phyloP scores from a whole-genome alignment of 1,140 invertebrate genomes.

The Drosophila pandora region DNA sequence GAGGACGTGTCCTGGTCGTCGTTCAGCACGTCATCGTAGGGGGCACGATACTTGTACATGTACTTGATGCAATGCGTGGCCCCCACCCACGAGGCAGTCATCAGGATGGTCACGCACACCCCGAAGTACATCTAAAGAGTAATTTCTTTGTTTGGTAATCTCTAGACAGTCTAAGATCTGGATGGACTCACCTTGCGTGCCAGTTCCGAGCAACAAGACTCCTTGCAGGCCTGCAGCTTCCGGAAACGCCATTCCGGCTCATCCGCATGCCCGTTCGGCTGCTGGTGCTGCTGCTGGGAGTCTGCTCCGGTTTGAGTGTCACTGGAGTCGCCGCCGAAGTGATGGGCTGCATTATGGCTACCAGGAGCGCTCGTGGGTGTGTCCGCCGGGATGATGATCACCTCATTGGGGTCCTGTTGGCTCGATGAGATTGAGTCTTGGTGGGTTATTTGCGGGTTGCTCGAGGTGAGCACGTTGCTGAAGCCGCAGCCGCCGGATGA shows the following conservation, averaged over 20 bases:
- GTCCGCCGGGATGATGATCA: slow-evolving; percentile 78
- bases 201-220: slow-evolving; percentile 88
- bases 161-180: too few species aligned
- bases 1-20: slow-evolving; percentile 83
- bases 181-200: slow-evolving; percentile 86
- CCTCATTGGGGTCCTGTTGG: slow-evolving; percentile 84
- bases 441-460: slow-evolving; percentile 84
- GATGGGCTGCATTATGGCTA: slow-evolving; percentile 54
- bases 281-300: slow-evolving; percentile 56
- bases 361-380: slow-evolving; percentile 61
- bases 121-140: slow-evolving; percentile 91
- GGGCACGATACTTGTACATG: slow-evolving; percentile 87
- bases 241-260: slow-evolving; percentile 62
- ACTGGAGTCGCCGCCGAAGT: slow-evolving; percentile 49
- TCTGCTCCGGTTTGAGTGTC: slow-evolving; percentile 51
- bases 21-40: slow-evolving; percentile 83
- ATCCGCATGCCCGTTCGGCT: slow-evolving; percentile 62
- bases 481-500: slow-evolving; percentile 67
- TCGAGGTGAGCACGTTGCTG: slow-evolving; percentile 82
- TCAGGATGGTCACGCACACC: slow-evolving; percentile 91
- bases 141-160: neutral
- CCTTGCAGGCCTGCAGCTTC: slow-evolving; percentile 85
- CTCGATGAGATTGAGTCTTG: slow-evolving; percentile 86
- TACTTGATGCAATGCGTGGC: slow-evolving; percentile 95
- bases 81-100: slow-evolving; percentile 95